Evolutionary conservation across 2,113 vertebrate species (phyloP), one percentile per base, ranked within the genome.

Genomic region (Alectura lathami): DNA sequence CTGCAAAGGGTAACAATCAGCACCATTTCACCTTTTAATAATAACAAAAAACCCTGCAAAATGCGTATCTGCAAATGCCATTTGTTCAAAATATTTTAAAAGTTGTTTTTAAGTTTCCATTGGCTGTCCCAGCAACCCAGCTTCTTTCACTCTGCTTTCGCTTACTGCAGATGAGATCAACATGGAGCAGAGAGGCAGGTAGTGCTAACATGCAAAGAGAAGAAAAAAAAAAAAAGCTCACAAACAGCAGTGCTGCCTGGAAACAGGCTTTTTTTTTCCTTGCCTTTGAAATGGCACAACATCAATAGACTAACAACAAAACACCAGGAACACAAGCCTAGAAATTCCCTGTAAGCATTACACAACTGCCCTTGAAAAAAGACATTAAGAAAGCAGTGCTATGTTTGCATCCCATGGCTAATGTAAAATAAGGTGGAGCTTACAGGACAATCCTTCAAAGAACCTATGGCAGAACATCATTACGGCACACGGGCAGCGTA

Each of bases 251-350:
- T 45, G 68, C 87, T 95, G 85, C 82, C 82, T 83, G 59, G 87
- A 89, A 95, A 91, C 64, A 15, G 73, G 73, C n/a, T 94, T 48
- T 40, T 85, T 70, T 93, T 77, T 70, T 93, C 74, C 76, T 80
- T 89, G 90, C 27, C 32, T 91, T 86, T 93, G 64, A 80, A 96
- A 94, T 21, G 83, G 66, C 60, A 91, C 88, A 83, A 54, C 76
- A 63, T 83, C 91, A 91, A 81, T 10, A 86, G 80, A 60, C 47
- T 64, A 86, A 81, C 70, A 94, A 91, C 59, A 90, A 87, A 91
- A 83, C 60, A 79, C 51, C 27, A 88, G 60, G 79, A 96, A 91
- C 56, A 40, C 18, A 38, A 36, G 34, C 72, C 43, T 87, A 83
- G 75, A 77, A 93, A 83, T 86, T 83, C 70, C 38, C 83, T 42